Evolutionary conservation across 2,888 invertebrate genomes (phyloP).

Genomic region (Molanna angustata): DNA sequence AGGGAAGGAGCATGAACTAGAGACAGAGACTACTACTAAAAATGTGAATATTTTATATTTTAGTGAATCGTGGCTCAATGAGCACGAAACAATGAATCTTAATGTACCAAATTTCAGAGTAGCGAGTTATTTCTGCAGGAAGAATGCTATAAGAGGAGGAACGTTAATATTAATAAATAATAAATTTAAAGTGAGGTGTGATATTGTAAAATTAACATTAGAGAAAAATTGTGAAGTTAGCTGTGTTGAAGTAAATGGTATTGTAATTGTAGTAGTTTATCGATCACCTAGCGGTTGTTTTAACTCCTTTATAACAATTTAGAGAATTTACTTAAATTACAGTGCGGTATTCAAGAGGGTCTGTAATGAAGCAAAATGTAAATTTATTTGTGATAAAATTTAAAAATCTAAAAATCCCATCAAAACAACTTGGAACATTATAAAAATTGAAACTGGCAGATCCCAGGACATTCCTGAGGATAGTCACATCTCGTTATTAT

Average conservation of each 20-base stretch:
- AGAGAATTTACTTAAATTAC: neutral
- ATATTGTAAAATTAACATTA: neutral
- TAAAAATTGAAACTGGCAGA: neutral
- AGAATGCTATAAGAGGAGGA: neutral
- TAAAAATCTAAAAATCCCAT: neutral
- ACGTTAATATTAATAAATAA: neutral
- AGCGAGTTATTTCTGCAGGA: neutral
- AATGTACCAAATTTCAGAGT: neutral
- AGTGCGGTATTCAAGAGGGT: neutral
- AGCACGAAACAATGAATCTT: neutral
- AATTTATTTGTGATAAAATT: neutral
- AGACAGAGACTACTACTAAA: neutral
- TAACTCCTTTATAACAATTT: neutral
- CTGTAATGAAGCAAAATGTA: neutral
- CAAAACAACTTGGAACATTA: neutral
- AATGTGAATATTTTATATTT: neutral
- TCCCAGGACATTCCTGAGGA: neutral
- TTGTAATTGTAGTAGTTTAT: neutral
- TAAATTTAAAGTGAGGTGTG: neutral
- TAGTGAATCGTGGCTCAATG: neutral
- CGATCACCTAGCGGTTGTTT: neutral
- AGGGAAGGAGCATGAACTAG: neutral
- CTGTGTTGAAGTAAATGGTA: neutral
- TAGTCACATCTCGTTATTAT: neutral
- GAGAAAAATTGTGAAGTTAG: neutral